phyloP scores from a whole-genome alignment of 2,888 invertebrate genomes.

The Drosophila subsilvestris region DNA sequence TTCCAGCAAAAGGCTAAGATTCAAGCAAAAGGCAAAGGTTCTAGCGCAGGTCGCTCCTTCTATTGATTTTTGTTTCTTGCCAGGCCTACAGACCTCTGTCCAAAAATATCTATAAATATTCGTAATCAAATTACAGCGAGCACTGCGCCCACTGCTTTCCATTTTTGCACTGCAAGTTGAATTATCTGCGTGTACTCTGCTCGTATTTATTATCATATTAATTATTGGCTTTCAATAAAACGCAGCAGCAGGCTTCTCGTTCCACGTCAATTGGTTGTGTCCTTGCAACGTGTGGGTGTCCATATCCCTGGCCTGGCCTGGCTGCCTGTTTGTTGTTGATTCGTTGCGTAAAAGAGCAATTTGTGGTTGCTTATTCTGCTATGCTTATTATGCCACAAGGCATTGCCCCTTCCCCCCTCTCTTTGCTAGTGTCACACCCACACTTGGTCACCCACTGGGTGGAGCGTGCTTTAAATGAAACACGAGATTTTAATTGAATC shows the following conservation, averaged over 20 bases:
- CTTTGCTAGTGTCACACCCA: background rate
- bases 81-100: too few relatives aligned
- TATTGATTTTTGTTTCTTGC: too few relatives aligned
- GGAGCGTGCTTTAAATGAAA: conserved; percentile 36
- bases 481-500: conserved; percentile 68
- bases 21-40: too few relatives aligned
- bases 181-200: too few relatives aligned
- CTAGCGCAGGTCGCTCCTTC: too few relatives aligned
- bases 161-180: too few relatives aligned
- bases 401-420: conserved; percentile 21
- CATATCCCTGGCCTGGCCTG: conserved; percentile 2
- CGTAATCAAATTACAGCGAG: too few relatives aligned
- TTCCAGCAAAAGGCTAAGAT: too few relatives aligned
- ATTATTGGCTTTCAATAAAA: background rate
- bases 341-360: conserved; percentile 46
- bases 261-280: conserved; percentile 11
- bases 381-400: conserved; percentile 41
- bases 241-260: background rate
- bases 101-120: too few relatives aligned
- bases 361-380: conserved; percentile 44
- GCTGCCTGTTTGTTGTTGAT: background rate
- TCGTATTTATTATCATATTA: too few relatives aligned
- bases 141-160: too few relatives aligned
- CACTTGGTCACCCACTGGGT: conserved; percentile 4
- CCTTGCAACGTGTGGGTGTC: conserved; percentile 48